These are phyloP conservation scores for Cathartes aura DNA, from an alignment of 2,113 vertebrate genomes.

Conservation along the genomic window DNA sequence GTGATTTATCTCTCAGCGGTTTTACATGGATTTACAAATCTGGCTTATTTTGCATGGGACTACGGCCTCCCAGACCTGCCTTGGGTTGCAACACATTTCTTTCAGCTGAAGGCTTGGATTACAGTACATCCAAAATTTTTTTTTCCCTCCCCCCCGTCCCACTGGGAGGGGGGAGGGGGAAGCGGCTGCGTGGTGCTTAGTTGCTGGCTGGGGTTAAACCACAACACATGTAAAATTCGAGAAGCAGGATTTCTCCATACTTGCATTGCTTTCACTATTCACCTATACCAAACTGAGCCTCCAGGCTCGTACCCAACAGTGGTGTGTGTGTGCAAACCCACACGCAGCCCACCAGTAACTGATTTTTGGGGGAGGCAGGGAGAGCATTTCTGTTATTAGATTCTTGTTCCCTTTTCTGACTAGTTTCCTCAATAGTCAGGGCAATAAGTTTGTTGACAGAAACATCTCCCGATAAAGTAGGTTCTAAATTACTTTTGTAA, in stretches of 20 bases:
- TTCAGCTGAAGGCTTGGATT: background rate
- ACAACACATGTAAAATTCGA: background rate
- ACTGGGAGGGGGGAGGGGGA: no score
- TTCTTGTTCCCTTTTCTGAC: background rate
- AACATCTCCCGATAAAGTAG: background rate
- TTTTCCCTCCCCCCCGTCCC: no score
- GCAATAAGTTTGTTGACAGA: background rate
- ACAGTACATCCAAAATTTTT: background rate
- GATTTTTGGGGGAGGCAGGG: background rate
- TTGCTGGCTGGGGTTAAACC: no score
- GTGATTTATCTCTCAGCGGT: background rate
- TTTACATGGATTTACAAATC: background rate
- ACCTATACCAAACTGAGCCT: background rate
- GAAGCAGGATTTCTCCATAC: background rate
- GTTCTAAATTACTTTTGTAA: background rate
- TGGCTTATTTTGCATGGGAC: background rate
- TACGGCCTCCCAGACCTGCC: background rate
- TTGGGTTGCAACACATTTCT: background rate
- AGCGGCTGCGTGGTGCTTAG: no score
- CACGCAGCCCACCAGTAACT: background rate
- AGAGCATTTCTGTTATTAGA: background rate
- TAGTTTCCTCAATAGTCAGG: background rate
- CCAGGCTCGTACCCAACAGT: background rate
- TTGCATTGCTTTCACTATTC: background rate
- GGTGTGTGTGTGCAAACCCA: background rate